A percentile compares a stretch with the other conserved stretches of the same genome.
Evolutionary conservation across 2,113 vertebrate genomes (phyloP).

Genomic region (Callithrix jacchus): DNA sequence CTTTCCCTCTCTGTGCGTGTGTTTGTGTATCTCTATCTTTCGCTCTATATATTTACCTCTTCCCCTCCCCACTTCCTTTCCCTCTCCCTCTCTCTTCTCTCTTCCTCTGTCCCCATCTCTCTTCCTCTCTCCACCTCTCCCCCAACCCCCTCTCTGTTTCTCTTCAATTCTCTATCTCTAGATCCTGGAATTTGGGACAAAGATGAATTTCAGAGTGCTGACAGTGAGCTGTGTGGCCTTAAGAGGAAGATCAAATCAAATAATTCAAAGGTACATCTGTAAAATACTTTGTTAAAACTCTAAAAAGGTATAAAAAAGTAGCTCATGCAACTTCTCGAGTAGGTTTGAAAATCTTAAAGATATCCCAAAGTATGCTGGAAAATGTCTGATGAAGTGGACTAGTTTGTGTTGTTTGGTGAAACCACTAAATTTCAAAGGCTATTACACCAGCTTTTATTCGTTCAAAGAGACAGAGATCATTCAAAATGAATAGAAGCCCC

Average conservation of each 20-base stretch:
- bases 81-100: no score
- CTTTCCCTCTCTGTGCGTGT: neutral
- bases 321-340: neutral
- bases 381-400: no score
- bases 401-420: neutral
- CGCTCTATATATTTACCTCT: no score
- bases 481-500: neutral
- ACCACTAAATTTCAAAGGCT: neutral
- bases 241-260: fast-evolving
- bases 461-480: neutral
- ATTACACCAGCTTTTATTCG: neutral
- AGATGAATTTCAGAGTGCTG: neutral
- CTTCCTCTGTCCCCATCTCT: neutral
- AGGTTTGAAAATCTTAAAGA: fast-evolving
- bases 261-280: no score
- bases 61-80: fast-evolving
- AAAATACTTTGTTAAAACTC: no score
- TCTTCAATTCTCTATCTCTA: neutral
- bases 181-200: neutral
- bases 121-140: neutral
- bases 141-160: neutral
- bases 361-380: neutral
- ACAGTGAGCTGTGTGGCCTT: neutral
- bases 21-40: neutral
- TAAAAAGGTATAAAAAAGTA: neutral